Conservation (phyloP, 2,888 invertebrate genomes). For the Tanytarsus gracilentus region DNA sequence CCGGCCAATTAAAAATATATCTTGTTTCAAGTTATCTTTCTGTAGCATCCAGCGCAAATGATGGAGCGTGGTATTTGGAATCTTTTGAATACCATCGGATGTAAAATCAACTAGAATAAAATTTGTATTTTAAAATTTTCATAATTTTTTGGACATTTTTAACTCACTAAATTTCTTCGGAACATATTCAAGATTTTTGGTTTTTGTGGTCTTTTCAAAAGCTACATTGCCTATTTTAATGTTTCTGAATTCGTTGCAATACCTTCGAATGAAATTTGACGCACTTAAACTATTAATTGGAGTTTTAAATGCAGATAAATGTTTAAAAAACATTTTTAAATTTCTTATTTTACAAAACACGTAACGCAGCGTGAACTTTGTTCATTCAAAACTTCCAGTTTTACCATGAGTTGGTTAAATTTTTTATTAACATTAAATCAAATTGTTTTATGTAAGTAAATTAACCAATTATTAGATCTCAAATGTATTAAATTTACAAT, state of each 20-base stretch:
- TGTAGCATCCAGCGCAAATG: conserved; percentile 95
- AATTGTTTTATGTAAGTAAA: no score
- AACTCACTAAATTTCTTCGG: conserved; percentile 48
- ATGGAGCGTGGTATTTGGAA: conserved; percentile 63
- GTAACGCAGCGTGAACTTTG: no score
- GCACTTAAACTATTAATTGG: neutral
- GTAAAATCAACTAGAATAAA: conserved; percentile 3
- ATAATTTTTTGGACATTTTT: neutral
- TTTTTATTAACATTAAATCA: no score
- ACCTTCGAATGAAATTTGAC: neutral
- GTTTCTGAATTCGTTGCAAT: neutral
- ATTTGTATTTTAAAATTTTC: conserved; percentile 31
- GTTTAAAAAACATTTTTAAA: neutral
- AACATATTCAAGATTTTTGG: conserved; percentile 70
- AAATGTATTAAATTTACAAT: no score
- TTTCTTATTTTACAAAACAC: no score
- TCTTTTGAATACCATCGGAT: conserved; percentile 47
- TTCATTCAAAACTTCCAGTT: no score
- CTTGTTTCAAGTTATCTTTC: conserved; percentile 86
- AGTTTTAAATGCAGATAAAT: neutral
- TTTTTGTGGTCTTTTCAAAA: conserved; percentile 34
- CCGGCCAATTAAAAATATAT: conserved; percentile 87
- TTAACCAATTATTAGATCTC: no score
- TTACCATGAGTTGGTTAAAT: no score
- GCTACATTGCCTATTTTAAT: neutral